phyloP scores from a whole-genome alignment of 1,140 invertebrate genomes.

The Calosoma granatense region DNA sequence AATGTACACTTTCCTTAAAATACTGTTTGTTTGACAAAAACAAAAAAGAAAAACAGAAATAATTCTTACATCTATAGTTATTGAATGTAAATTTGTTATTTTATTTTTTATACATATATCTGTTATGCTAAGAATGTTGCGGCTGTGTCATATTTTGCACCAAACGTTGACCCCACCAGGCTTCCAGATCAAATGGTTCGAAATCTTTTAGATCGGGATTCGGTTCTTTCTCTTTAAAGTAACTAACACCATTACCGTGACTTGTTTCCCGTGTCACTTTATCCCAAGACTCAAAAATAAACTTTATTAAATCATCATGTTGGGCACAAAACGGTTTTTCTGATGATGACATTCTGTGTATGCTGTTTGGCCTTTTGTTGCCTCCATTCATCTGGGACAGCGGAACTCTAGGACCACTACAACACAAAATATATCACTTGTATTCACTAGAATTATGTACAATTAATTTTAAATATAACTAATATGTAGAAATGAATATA shows the following conservation, averaged over 20 bases:
- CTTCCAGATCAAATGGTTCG: conserved; percentile 76
- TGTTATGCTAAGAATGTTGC: conserved; percentile 1
- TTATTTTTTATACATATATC: not conserved
- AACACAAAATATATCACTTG: conserved; percentile 13
- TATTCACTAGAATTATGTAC: too few relatives aligned
- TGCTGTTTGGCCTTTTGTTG: conserved; percentile 19
- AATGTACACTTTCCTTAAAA: conserved; percentile 7
- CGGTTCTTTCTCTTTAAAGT: conserved; percentile 60
- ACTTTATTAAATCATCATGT: conserved; percentile 33
- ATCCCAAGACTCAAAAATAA: conserved; percentile 32
- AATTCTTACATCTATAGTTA: not conserved
- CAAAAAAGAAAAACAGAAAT: not conserved
- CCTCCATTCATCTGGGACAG: conserved; percentile 27
- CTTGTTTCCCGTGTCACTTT: conserved; percentile 27
- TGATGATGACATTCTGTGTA: conserved; percentile 19
- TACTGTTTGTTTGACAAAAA: not conserved
- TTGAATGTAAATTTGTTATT: not conserved
- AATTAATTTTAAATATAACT: too few relatives aligned
- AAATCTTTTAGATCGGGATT: conserved; percentile 61
- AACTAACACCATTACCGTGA: not conserved
- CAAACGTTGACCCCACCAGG: conserved; percentile 72
- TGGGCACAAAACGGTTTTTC: conserved; percentile 25
- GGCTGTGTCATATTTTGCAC: not conserved
- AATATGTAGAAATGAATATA: too few relatives aligned
- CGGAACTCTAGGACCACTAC: conserved; percentile 27